Evolutionary conservation across 2,113 vertebrate genomes (phyloP), one percentile per base, ranked within the genome.

Genomic region (Albula glossodonta): DNA sequence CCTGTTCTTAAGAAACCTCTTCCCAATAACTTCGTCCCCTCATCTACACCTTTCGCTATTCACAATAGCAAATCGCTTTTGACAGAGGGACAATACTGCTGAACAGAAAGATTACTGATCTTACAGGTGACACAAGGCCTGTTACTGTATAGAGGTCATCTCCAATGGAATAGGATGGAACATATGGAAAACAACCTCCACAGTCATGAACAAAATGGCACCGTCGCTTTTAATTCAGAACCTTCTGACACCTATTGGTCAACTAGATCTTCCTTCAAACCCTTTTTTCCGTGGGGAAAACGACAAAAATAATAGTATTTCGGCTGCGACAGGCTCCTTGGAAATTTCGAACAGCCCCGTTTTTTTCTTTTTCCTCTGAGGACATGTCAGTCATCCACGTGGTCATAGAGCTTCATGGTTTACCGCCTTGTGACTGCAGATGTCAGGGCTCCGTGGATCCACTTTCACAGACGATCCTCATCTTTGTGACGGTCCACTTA

Each of bases 71-170:
- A 41, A 41, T 56, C 74, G 84, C 74, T 17, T 81, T 78, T 82
- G 6, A 15, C 57, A 85, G 63, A 51, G 84, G 84, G 53, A 57
- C 56, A 85, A 85, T 85, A 85, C 84, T 85, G 78, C 56, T 63
- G 51, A 7, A 15, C 48, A 50, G 49, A 51, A 49, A 50, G 49
- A 51, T 51, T 25, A 79, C 10, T 9, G 66, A 22, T 22, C 25
- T 31, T 41, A 10, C 19, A 48, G 52, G 41, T 13, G 17, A 60
- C 17, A 48, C 15, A n/a, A 60, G 74, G 51, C 9, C n/a, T 9
- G 5, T 9, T 22, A n/a, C 25, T 74, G 22, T 22, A 8, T 31
- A n/a, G 10, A 4, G 41, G 74, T 5, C 25, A 41, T n/a, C 5
- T 84, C 2, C 52, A 79, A 74, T 8, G 25, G 63, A 84, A 78